These are phyloP conservation scores for Rhopalosiphum nymphaeae DNA, from an alignment of 2,888 invertebrate genomes.

Conservation along the genomic window DNA sequence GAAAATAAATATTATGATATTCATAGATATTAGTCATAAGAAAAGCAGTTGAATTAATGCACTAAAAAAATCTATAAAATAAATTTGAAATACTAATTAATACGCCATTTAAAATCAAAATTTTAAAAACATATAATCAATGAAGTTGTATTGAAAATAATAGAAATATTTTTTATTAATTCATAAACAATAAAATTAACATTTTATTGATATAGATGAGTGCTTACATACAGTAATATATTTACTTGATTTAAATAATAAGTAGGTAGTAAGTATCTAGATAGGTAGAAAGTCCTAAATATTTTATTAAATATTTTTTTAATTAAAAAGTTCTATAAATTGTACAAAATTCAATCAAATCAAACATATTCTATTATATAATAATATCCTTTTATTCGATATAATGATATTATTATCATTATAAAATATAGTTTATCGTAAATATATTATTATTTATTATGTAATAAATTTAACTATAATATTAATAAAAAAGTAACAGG, in stretches of 20 bases:
- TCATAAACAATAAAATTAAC: neutral
- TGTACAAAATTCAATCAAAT: too few species aligned
- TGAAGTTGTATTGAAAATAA: neutral
- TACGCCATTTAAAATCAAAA: neutral
- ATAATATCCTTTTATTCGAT: too few species aligned
- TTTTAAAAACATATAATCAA: neutral
- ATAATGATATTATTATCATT: too few species aligned
- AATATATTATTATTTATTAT: neutral
- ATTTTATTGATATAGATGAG: neutral
- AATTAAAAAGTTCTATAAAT: too few species aligned
- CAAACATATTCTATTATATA: too few species aligned
- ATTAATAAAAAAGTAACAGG: neutral
- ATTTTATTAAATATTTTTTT: too few species aligned
- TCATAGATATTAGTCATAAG: too few species aligned
- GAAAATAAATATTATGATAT: neutral
- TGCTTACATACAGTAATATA: neutral
- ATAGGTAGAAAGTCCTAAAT: too few species aligned
- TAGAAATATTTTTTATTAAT: neutral
- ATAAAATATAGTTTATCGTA: neutral
- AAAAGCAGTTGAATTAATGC: too few species aligned
- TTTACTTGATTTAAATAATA: neutral
- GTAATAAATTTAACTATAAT: neutral
- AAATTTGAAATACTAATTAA: neutral
- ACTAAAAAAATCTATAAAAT: neutral
- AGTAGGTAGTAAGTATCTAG: too few species aligned